These are phyloP conservation scores for Anableps anableps DNA, from an alignment of 2,797 vertebrate species.

Conservation along the genomic window DNA sequence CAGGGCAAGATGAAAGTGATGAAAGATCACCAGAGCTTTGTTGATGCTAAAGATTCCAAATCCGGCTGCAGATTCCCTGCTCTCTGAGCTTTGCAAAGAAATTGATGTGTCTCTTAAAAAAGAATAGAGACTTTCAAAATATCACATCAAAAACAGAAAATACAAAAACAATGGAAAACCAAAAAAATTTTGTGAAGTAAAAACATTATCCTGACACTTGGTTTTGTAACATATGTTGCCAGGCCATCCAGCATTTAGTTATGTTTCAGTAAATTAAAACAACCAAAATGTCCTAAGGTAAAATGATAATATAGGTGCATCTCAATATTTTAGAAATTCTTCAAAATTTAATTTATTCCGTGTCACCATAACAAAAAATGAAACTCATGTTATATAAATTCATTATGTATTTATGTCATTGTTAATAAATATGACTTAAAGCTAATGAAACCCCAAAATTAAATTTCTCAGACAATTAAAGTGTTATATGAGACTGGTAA, in stretches of 20 bases:
- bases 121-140: background rate
- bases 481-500: background rate
- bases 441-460: background rate
- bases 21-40: conserved; percentile 54
- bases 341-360: background rate
- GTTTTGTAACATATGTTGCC: background rate
- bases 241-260: too few relatives aligned
- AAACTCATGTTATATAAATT: background rate
- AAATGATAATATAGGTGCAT: background rate
- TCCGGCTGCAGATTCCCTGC: conserved; percentile 29
- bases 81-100: conserved; percentile 27
- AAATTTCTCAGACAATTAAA: background rate
- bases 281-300: background rate
- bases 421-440: background rate
- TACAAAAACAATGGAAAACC: conserved; percentile 9
- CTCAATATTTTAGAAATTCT: background rate
- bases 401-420: background rate
- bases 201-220: background rate
- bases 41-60: conserved; percentile 25
- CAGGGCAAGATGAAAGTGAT: conserved; percentile 45
- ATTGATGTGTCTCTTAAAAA: conserved; percentile 16
- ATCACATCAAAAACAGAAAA: conserved; percentile 1
- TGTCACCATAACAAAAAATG: background rate
- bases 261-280: background rate
- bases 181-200: background rate